Evolutionary conservation across 1,140 invertebrate genomes (phyloP).

Genomic region (Euura lappo): DNA sequence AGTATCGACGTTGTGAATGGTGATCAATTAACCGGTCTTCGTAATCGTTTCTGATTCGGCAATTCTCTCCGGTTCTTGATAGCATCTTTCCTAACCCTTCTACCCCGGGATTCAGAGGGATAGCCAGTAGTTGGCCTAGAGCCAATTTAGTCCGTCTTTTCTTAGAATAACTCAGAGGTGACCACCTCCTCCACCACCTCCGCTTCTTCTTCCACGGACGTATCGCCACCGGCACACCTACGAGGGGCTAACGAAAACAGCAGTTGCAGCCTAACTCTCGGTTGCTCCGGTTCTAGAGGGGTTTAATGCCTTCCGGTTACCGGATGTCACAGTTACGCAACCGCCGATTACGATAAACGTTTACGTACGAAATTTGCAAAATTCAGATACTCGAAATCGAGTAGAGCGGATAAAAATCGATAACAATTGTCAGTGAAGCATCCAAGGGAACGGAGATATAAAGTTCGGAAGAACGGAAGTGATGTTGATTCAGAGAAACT

Average conservation of each 20-base stretch:
- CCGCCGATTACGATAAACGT: background rate
- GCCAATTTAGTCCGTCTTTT: slow-evolving; percentile 28
- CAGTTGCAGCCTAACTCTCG: slow-evolving; percentile 43
- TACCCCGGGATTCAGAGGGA: background rate
- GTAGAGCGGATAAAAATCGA: too few species aligned
- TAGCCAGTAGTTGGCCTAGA: slow-evolving; percentile 20
- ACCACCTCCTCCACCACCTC: slow-evolving; percentile 39
- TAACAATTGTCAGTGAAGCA: too few species aligned
- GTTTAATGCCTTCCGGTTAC: background rate
- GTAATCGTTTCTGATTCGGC: slow-evolving; percentile 8
- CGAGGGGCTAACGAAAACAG: slow-evolving; percentile 36
- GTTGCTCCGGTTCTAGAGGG: slow-evolving; percentile 10
- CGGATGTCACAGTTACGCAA: slow-evolving; percentile 12
- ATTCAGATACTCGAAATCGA: too few species aligned
- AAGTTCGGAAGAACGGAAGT: background rate
- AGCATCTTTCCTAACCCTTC: background rate
- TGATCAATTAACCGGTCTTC: background rate
- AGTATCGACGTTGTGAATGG: background rate
- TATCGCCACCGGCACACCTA: slow-evolving; percentile 24
- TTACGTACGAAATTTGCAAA: too few species aligned
- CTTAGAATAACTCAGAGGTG: slow-evolving; percentile 60
- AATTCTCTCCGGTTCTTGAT: slow-evolving; percentile 9
- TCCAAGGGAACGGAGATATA: background rate
- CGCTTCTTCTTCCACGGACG: slow-evolving; percentile 4
- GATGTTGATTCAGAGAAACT: slow-evolving; percentile 1